These are phyloP conservation scores for Nemurella pictetii DNA, from an alignment of 2,888 invertebrate species.

Conservation along the genomic window DNA sequence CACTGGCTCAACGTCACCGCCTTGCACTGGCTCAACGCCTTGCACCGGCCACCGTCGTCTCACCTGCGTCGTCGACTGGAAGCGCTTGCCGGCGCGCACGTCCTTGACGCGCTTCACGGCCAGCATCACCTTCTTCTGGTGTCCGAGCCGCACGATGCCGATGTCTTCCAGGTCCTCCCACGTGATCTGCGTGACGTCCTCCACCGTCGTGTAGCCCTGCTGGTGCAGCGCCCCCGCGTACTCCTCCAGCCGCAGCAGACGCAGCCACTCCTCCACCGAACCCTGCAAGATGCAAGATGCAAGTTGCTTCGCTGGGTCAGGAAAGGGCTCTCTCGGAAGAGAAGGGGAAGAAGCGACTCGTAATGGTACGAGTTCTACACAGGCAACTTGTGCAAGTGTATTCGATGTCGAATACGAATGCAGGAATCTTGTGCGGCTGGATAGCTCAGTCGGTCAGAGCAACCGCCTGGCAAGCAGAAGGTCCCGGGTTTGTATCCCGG, in stretches of 20 bases:
- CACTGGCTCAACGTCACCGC: background rate
- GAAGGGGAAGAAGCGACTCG: too few relatives aligned
- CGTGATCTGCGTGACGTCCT: constrained; percentile 90
- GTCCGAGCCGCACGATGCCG: constrained; percentile 89
- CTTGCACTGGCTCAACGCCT: background rate
- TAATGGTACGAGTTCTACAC: too few relatives aligned
- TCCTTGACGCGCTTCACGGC: constrained; percentile 97
- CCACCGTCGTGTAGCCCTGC: constrained; percentile 92
- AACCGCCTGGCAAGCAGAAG: too few relatives aligned
- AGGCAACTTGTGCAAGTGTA: too few relatives aligned
- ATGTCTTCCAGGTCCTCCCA: constrained; percentile 99
- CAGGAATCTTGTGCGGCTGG: too few relatives aligned
- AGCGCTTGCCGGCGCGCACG: constrained; percentile 78
- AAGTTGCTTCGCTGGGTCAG: too few relatives aligned
- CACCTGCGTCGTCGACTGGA: constrained; percentile 41
- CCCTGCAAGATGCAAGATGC: constrained; percentile 72
- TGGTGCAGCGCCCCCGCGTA: constrained; percentile 87
- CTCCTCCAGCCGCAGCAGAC: constrained; percentile 86
- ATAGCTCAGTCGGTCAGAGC: too few relatives aligned
- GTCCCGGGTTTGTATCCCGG: too few relatives aligned
- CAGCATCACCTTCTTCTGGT: constrained; percentile 96
- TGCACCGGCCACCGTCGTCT: background rate
- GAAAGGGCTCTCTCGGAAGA: too few relatives aligned
- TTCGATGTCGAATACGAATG: too few relatives aligned
- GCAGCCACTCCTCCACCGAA: constrained; percentile 93